phyloP scores from a whole-genome alignment of 2,888 invertebrate species.

The Pristionchus japonicus region DNA sequence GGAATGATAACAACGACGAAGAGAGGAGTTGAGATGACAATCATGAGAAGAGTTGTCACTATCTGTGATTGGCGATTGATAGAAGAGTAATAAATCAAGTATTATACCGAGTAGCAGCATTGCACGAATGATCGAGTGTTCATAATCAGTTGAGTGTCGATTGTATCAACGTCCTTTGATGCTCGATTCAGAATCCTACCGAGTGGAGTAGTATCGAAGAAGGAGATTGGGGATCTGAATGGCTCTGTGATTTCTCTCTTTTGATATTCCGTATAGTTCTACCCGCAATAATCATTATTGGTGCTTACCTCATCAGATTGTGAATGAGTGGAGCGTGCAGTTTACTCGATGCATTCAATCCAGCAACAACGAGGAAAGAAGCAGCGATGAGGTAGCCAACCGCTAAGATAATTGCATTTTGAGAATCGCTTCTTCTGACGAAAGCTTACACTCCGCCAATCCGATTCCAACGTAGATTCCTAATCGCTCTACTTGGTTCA shows the following conservation, averaged over 20 bases:
- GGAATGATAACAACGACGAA: slow-evolving; percentile 69
- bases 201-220: slow-evolving; percentile 76
- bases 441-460: slow-evolving; percentile 70
- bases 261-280: no score
- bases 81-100: no score
- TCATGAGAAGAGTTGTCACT: slow-evolving; percentile 57
- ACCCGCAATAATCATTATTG: no score
- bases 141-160: slow-evolving; percentile 64
- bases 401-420: neutral
- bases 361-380: slow-evolving; percentile 61
- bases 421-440: neutral
- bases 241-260: no score
- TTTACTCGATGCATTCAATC: slow-evolving; percentile 65
- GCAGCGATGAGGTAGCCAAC: neutral
- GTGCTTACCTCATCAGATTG: slow-evolving; percentile 52
- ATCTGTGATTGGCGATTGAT: neutral
- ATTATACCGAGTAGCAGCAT: slow-evolving; percentile 54
- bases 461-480: slow-evolving; percentile 78
- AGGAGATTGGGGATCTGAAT: slow-evolving; percentile 74
- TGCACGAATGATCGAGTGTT: slow-evolving; percentile 70
- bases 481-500: slow-evolving; percentile 72
- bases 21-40: slow-evolving; percentile 71
- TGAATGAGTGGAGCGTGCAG: slow-evolving; percentile 60
- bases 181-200: slow-evolving; percentile 77
- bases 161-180: slow-evolving; percentile 70